phyloP scores from a whole-genome alignment of 2,113 vertebrate species.

The Paraplagusia blochii region DNA sequence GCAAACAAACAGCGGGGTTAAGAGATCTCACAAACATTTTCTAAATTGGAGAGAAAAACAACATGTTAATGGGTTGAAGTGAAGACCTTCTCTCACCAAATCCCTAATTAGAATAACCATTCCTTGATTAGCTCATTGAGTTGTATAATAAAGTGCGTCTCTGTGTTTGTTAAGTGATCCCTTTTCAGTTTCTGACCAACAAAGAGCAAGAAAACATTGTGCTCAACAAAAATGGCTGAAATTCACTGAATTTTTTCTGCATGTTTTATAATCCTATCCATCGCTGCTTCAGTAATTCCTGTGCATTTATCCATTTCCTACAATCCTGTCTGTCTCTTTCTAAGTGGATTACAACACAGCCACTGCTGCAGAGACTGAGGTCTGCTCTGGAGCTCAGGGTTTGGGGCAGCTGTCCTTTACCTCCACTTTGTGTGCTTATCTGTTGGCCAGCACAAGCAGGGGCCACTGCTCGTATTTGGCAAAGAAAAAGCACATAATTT shows the following conservation, averaged over 20 bases:
- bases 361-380: slow-evolving; percentile 46
- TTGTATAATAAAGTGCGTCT: slow-evolving; percentile 5
- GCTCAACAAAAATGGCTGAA: too few species aligned
- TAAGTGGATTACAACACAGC: slow-evolving; percentile 47
- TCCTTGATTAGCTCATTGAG: slow-evolving; percentile 13
- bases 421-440: slow-evolving; percentile 61
- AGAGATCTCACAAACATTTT: slow-evolving; percentile 46
- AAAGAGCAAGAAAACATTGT: too few species aligned
- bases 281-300: too few species aligned
- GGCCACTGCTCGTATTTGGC: slow-evolving; percentile 39
- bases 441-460: slow-evolving; percentile 56
- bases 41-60: slow-evolving; percentile 54
- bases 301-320: background rate
- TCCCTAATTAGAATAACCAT: slow-evolving; percentile 53
- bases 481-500: slow-evolving; percentile 11
- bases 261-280: background rate
- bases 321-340: slow-evolving; percentile 17
- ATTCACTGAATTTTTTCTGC: background rate
- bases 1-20: slow-evolving; percentile 48
- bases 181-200: too few species aligned
- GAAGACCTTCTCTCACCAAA: slow-evolving; percentile 54
- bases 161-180: slow-evolving; percentile 2
- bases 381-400: slow-evolving; percentile 33
- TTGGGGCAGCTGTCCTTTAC: slow-evolving; percentile 58
- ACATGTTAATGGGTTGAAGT: slow-evolving; percentile 46